phyloP scores from a whole-genome alignment of 1,140 invertebrate genomes.

The Drosophila guanche region DNA sequence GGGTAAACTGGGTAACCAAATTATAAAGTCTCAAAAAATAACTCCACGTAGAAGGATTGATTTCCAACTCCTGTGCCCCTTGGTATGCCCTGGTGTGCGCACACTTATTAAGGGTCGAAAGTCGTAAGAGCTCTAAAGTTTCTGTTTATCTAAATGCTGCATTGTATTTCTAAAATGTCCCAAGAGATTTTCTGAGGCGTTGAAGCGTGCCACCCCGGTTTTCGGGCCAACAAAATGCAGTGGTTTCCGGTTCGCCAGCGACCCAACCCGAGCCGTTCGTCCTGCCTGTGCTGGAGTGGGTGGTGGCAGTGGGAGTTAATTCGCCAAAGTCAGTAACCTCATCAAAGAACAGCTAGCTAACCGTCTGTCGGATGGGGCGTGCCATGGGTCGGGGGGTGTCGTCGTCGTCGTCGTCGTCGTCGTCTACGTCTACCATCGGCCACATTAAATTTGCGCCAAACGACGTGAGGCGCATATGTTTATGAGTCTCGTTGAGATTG shows the following conservation, averaged over 20 bases:
- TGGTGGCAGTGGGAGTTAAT: slow-evolving; percentile 72
- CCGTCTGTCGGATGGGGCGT: slow-evolving; percentile 49
- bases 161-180: slow-evolving; percentile 78
- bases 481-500: slow-evolving; percentile 81
- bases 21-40: not conserved
- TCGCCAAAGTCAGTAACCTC: slow-evolving; percentile 83
- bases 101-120: slow-evolving; percentile 14
- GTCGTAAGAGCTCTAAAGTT: slow-evolving; percentile 58
- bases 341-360: slow-evolving; percentile 75
- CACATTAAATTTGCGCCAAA: slow-evolving; percentile 82
- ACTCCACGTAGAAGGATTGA: slow-evolving; percentile 41
- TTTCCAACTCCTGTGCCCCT: slow-evolving; percentile 11
- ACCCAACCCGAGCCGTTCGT: slow-evolving; percentile 24
- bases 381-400: slow-evolving; percentile 22
- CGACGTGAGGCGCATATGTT: slow-evolving; percentile 83
- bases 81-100: not conserved
- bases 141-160: slow-evolving; percentile 77
- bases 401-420: slow-evolving; percentile 34
- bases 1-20: not conserved
- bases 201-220: slow-evolving; percentile 73
- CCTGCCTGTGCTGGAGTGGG: not conserved
- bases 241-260: slow-evolving; percentile 77
- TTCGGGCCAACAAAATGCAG: slow-evolving; percentile 77
- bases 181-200: slow-evolving; percentile 76
- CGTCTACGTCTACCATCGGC: slow-evolving; percentile 47